Evolutionary conservation across 37 sponge, comb jelly and placozoan species (phyloP), one percentile per base, ranked within the genome.

Genomic region (Cladorhizidae sp.): DNA sequence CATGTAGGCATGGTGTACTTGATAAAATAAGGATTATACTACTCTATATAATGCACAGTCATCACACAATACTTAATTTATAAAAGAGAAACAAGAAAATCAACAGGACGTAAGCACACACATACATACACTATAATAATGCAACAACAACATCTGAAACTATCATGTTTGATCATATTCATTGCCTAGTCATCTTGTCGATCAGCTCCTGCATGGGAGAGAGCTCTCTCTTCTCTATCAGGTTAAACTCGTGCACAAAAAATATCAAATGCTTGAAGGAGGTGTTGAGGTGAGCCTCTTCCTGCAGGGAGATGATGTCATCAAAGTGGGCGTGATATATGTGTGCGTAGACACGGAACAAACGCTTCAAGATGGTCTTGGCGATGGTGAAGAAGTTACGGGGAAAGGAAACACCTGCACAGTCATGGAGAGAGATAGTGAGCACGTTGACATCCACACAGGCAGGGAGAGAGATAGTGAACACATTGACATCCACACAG

Each of bases 221-320:
- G 28, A 94, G 83, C 78, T 99, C 97, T 80, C 93, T 83, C 88
- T 95, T 94, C 61, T 99, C 99, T 37, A 99, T 96, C 61, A 99
- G 88, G 57, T 72, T 83, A 40, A 99, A 99, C 73, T 99, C 99
- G 55, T 85, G 91, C 26, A 97, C 95, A 72, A 99, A 99, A 79
- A 88, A 99, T 26, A 99, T 95, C 80, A 99, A 96, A 78, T 99
- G 99, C 78, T 99, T 99, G 84, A 99, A 96, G 2, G 97, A 96
- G 1, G 99, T 96, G 75, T 99, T 99, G 35, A 99, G 81, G 72
- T 99, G 99, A 42, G 99, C 95, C 78, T 97, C 95, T 71, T 97
- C 97, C 32, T 87, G 75, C 52, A 92, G 85, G 39, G 73, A 51
- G 57, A 99, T 89, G 65, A 99, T 83, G 73, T 92, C 82, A 65